Evolutionary conservation across 2,888 invertebrate species (phyloP).

Genomic region (Drosophila fulvimacula): DNA sequence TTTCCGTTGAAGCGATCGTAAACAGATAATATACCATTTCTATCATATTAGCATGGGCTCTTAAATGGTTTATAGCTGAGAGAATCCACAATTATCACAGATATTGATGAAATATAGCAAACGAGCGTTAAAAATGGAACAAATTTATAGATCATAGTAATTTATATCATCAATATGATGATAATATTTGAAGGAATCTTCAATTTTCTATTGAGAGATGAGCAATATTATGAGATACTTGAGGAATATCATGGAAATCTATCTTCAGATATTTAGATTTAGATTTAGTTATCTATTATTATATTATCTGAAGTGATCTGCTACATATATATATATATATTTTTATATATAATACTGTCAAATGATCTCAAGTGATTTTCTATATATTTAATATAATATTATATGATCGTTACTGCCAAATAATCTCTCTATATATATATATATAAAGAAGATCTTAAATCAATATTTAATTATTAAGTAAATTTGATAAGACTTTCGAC

Average conservation of each 20-base stretch:
- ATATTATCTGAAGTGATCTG: too few species aligned
- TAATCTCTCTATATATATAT: background rate
- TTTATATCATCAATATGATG: too few species aligned
- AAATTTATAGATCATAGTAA: too few species aligned
- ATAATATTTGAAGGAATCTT: background rate
- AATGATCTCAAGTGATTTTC: background rate
- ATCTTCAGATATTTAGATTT: too few species aligned
- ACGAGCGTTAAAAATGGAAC: too few species aligned
- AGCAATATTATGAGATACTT: too few species aligned
- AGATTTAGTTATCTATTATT: too few species aligned
- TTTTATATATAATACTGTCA: too few species aligned
- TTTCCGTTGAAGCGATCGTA: background rate
- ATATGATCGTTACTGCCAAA: background rate
- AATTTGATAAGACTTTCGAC: background rate
- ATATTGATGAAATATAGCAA: background rate
- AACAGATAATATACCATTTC: background rate
- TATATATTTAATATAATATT: background rate
- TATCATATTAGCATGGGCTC: slow-evolving; percentile 4
- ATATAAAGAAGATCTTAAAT: background rate
- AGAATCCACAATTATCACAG: background rate
- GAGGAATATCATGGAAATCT: background rate
- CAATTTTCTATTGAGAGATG: background rate
- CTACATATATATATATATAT: too few species aligned
- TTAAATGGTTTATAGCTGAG: background rate
- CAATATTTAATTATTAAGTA: background rate